Evolutionary conservation across 2,797 vertebrate genomes (phyloP), one percentile per base, ranked within the genome.

Genomic region (Capromys pilorides): DNA sequence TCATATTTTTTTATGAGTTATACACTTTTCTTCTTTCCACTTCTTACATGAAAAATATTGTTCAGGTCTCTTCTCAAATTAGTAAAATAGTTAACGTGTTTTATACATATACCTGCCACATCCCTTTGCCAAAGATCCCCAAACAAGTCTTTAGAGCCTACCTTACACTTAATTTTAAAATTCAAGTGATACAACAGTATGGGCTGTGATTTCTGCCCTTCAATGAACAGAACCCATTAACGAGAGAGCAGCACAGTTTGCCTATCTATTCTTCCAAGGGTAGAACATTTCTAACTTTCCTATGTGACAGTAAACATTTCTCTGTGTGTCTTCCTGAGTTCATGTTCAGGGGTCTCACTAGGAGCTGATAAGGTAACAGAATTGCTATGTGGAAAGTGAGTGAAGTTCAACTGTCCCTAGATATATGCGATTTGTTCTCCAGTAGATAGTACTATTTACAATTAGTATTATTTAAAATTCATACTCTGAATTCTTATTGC

Each of bases 1-100:
- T 64, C 14, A 62, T 28, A 41, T 59, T 93, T 90, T 90, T 84
- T 49, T 79, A 22, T 73, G 31, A 59, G 45, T 80, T 61, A 7
- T 61, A 84, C 33, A 6, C 86, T 88, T 84, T 16, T 62, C 12
- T 84, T 10, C 6, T 11, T 78, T 94, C 18, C 8, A 90, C 59
- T 54, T 86, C 61, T 33, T 83, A 39, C 0, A 28, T 39, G 7
- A 26, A 21, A 64, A 83, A 80, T 31, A 39, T 84, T 14, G 36
- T 82, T 57, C 24, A 33, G 6, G 39, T 31, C 1, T 75, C 13
- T 67, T 71, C 66, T 67, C 49, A 91, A 8, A 66, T 36, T 45
- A 82, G 10, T 51, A 2, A 2, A 67, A 31, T 33, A 77, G 16
- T 85, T 81, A 33, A n/a, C 36, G 26, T 36, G 8, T 39, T 90